These are phyloP conservation scores for Scrobipalpa atriplicella DNA, from an alignment of 2,888 invertebrate species.

Conservation along the genomic window DNA sequence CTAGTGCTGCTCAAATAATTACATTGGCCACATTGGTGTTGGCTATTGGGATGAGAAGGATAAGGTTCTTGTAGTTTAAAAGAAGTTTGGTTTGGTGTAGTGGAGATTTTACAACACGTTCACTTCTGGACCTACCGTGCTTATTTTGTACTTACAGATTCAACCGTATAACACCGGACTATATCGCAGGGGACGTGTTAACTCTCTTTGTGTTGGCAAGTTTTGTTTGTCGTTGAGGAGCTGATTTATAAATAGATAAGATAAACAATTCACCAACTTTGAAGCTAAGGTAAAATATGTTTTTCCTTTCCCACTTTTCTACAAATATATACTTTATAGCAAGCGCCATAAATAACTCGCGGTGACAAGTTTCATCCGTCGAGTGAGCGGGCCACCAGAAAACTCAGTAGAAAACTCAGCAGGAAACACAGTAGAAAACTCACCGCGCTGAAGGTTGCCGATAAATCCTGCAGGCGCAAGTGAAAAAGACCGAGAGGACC, in stretches of 20 bases:
- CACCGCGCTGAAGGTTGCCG: slow-evolving; percentile 49
- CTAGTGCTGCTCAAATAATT: slow-evolving; percentile 79
- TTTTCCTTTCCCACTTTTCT: not conserved
- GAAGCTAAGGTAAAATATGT: not conserved
- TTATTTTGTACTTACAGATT: no score
- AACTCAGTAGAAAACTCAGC: not conserved
- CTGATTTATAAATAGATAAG: no score
- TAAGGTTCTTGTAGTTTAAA: not conserved
- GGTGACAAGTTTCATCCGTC: slow-evolving; percentile 62
- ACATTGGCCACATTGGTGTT: slow-evolving; percentile 39
- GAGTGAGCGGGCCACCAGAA: slow-evolving; percentile 14
- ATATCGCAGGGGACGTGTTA: no score
- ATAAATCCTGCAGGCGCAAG: slow-evolving; percentile 69
- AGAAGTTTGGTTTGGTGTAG: no score
- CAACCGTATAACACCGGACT: no score
- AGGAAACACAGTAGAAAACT: not conserved
- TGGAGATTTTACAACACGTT: not conserved
- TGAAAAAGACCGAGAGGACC: slow-evolving; percentile 57
- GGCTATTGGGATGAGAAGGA: not conserved
- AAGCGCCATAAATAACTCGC: slow-evolving; percentile 53
- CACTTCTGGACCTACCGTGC: not conserved
- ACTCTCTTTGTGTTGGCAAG: no score
- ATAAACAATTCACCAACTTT: not conserved
- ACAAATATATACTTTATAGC: not conserved
- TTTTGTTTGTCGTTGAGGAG: no score